Evolutionary conservation across 1,140 invertebrate genomes (phyloP).

Genomic region (Drosophila ogumai): DNA sequence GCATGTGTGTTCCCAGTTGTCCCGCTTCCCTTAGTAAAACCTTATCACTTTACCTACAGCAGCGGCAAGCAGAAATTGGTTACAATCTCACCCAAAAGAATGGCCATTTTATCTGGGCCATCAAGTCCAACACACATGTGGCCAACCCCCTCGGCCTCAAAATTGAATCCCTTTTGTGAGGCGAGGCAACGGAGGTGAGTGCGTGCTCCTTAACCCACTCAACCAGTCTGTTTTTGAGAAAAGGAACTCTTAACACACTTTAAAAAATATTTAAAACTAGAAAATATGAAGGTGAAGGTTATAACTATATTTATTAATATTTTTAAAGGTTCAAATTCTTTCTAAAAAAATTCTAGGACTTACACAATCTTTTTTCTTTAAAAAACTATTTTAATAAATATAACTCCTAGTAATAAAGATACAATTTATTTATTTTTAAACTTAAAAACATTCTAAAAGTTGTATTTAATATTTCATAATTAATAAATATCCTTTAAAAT

Average conservation of each 20-base stretch:
- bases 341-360: background rate
- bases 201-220: conserved; percentile 40
- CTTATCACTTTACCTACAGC: conserved; percentile 67
- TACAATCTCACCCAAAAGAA: conserved; percentile 61
- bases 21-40: conserved; percentile 10
- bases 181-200: conserved; percentile 29
- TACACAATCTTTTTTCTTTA: no score
- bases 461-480: no score
- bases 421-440: no score
- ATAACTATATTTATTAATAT: background rate
- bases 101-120: conserved; percentile 61
- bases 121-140: conserved; percentile 56
- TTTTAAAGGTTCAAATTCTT: background rate
- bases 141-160: conserved; percentile 32
- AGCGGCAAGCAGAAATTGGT: conserved; percentile 36
- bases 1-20: conserved; percentile 54
- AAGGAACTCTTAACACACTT: conserved; percentile 1
- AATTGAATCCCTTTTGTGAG: conserved; percentile 41
- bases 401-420: no score
- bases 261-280: background rate
- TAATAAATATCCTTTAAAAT: no score
- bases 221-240: background rate
- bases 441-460: no score
- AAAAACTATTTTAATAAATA: no score
- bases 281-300: background rate